Evolutionary conservation across 2,888 invertebrate genomes (phyloP), one percentile per base, ranked within the genome.

Genomic region (Reticulitermes lucifugus): DNA sequence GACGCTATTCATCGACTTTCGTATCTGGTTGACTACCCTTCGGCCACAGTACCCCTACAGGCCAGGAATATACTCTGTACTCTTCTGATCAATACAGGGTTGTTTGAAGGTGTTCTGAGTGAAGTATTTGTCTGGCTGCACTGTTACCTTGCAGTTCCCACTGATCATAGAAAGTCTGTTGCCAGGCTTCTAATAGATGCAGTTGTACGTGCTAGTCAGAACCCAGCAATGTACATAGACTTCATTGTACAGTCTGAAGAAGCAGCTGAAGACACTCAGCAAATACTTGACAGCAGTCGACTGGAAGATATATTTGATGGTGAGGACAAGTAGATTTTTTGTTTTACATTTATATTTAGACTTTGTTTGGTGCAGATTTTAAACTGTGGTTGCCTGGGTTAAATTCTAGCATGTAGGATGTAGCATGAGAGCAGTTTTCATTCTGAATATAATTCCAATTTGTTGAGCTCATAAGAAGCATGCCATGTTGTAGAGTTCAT

Each of bases 61-160:
- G 92, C 93, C 6, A 93, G 93, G 85, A 90, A 91, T 80, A 92
- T 94, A 5, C 89, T 95, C 46, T 90, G 90, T 79, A 91, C 90
- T 81, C 92, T 96, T 85, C 92, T 96, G 46, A 92, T 91, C 88
- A 94, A 93, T 85, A 94, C 94, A 0, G 92, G 92, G 9, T 91
- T 95, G 87, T 96, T 96, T 89, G 94, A 94, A 89, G 93, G 92
- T 35, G 93, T 93, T 87, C 91, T 92, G 86, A 91, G 92, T 85
- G 96, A 96, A 91, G 93, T 95, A 73, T 93, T 94, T 89, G 91
- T 96, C 85, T 94, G 96, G 93, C 89, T 95, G 51, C 93, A 94
- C 88, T 92, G 88, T 89, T 91, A 87, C 86, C 90, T 79, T 85
- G 90, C 79, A 22, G 51, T 84, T 21, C 82, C 41, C 41, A 41